Evolutionary conservation across 2,888 invertebrate genomes (phyloP).

Genomic region (Ophion ventricosus): DNA sequence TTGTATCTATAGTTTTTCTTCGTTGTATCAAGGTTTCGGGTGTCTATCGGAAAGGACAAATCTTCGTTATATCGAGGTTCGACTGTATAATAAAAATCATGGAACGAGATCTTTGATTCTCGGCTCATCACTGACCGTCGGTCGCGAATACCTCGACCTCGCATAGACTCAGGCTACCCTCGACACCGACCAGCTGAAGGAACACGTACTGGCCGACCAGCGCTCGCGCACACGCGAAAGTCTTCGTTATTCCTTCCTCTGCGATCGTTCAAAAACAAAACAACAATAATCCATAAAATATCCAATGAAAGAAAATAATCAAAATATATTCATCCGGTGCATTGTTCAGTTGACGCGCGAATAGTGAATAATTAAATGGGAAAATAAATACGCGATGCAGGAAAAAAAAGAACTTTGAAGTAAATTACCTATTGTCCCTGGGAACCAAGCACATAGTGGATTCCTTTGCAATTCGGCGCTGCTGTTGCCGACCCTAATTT

Average conservation of each 20-base stretch:
- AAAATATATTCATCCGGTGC: not conserved
- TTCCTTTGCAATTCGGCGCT: slow-evolving; percentile 94
- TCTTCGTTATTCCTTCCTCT: slow-evolving; percentile 96
- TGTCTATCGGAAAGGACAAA: too few species aligned
- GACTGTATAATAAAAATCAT: not conserved
- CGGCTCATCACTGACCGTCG: slow-evolving; percentile 86
- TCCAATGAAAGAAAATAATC: not conserved
- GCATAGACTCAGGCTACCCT: slow-evolving; percentile 94
- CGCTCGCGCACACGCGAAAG: slow-evolving; percentile 93
- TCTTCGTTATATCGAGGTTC: too few species aligned
- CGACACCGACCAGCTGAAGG: slow-evolving; percentile 94
- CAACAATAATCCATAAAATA: slow-evolving; percentile 48
- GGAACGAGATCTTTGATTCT: not conserved
- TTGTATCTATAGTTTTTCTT: too few species aligned
- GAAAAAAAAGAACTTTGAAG: not conserved
- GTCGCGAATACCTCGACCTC: slow-evolving; percentile 97
- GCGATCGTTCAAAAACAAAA: slow-evolving; percentile 76
- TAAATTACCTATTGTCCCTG: slow-evolving; percentile 90
- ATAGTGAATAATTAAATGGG: not conserved
- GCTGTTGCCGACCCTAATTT: slow-evolving; percentile 96
- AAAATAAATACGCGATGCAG: not conserved
- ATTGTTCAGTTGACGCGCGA: too few species aligned
- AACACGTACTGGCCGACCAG: slow-evolving; percentile 94
- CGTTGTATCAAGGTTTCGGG: too few species aligned
- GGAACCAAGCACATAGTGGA: slow-evolving; percentile 96